These are phyloP conservation scores for Calephelis nemesis DNA, from an alignment of 1,140 invertebrate genomes.

Conservation along the genomic window DNA sequence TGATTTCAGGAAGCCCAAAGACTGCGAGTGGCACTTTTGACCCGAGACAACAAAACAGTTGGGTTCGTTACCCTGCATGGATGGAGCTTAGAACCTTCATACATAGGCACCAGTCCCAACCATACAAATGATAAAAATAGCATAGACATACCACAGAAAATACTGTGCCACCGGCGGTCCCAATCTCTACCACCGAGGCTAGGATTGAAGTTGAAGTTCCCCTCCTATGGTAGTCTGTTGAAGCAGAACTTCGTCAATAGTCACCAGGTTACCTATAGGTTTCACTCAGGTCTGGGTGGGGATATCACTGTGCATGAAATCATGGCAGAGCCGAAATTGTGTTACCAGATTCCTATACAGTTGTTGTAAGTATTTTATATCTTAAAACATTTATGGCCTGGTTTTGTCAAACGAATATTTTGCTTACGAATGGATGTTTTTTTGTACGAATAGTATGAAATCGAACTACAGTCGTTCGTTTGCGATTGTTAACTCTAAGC, in stretches of 20 bases:
- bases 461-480: no score
- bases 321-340: conserved; percentile 93
- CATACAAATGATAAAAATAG: conserved; percentile 79
- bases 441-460: no score
- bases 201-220: conserved; percentile 89
- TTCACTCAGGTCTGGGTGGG: conserved; percentile 93
- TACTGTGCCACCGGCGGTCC: conserved; percentile 87
- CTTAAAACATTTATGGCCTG: not conserved
- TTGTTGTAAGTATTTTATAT: conserved; percentile 86
- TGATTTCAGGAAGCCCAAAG: conserved; percentile 78
- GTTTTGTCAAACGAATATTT: no score
- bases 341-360: conserved; percentile 92
- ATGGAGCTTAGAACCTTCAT: conserved; percentile 89
- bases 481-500: no score
- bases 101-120: conserved; percentile 85
- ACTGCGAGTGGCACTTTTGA: conserved; percentile 81
- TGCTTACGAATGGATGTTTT: no score
- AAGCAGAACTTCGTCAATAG: conserved; percentile 88
- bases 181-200: conserved; percentile 91
- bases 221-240: conserved; percentile 73
- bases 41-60: conserved; percentile 82
- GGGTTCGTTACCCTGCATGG: conserved; percentile 91
- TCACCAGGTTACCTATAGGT: conserved; percentile 90
- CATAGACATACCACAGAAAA: conserved; percentile 64
- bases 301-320: conserved; percentile 96